Conservation (phyloP, 23 tunicate genomes). For the Clavelina lepadiformis region DNA sequence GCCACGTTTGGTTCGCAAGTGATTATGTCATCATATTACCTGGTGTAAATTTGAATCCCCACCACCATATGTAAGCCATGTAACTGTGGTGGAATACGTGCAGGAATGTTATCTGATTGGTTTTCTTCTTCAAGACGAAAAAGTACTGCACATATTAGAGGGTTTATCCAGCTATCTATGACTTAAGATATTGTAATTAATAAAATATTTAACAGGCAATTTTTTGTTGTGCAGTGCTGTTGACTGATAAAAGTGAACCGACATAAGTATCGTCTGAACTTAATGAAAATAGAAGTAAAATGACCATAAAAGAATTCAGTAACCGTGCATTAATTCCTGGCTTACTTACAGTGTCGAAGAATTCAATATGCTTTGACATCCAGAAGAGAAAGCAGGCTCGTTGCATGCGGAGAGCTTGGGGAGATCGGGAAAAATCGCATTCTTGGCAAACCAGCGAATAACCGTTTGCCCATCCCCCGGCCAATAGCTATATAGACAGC, state of each 20-base stretch:
- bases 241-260: not conserved
- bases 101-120: conserved; percentile 4
- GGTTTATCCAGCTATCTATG: not conserved
- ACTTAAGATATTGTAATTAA: no score
- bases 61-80: conserved; percentile 29
- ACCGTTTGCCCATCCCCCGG: conserved; percentile 13
- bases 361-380: conserved; percentile 17
- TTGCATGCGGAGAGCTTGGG: not conserved
- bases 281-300: no score
- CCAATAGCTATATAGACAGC: conserved; percentile 2
- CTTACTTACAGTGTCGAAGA: conserved; percentile 16
- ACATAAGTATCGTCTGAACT: no score
- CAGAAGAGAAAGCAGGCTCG: conserved; percentile 3
- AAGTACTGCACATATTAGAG: conserved; percentile 3
- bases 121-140: conserved; percentile 7
- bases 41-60: conserved; percentile 12
- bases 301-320: not conserved
- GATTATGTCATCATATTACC: no score
- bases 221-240: no score
- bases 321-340: not conserved
- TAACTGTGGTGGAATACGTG: conserved; percentile 11
- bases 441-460: conserved; percentile 9
- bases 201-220: no score
- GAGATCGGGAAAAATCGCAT: not conserved
- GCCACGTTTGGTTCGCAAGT: no score